Conservation (phyloP, 2,888 invertebrate genomes). For the Rotaria sp. region DNA sequence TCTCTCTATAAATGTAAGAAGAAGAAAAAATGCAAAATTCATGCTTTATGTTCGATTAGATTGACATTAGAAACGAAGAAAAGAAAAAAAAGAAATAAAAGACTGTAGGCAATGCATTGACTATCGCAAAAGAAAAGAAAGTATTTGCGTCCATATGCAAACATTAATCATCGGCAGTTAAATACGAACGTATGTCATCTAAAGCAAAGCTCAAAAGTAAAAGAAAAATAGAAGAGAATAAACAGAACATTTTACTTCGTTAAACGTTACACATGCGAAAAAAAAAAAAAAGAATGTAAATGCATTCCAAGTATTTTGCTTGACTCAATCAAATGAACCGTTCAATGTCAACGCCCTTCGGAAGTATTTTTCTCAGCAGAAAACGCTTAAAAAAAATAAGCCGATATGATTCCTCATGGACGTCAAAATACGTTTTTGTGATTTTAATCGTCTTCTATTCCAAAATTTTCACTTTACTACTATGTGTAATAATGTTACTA, state of each 20-base stretch:
- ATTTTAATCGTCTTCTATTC: too few species aligned
- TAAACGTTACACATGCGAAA: neutral
- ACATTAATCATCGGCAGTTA: neutral
- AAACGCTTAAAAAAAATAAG: too few species aligned
- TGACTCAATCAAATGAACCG: neutral
- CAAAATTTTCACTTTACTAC: too few species aligned
- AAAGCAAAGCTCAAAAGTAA: neutral
- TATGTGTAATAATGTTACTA: too few species aligned
- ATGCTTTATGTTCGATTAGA: neutral
- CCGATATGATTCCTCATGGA: too few species aligned
- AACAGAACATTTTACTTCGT: neutral
- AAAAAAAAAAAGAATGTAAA: neutral
- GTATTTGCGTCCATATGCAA: neutral
- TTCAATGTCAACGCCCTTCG: too few species aligned
- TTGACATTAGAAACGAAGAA: neutral
- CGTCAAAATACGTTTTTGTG: too few species aligned
- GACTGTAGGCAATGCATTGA: neutral
- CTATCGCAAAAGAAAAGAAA: neutral
- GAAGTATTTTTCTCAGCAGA: too few species aligned
- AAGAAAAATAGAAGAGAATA: neutral
- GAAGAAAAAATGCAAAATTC: neutral
- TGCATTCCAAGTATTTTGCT: neutral
- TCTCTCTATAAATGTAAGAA: neutral
- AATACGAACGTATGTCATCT: neutral
- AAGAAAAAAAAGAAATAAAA: neutral